These are phyloP conservation scores for Hemicentrotus pulcherrimus DNA, from an alignment of 35 echinoderm and acorn worm genomes.

Conservation along the genomic window DNA sequence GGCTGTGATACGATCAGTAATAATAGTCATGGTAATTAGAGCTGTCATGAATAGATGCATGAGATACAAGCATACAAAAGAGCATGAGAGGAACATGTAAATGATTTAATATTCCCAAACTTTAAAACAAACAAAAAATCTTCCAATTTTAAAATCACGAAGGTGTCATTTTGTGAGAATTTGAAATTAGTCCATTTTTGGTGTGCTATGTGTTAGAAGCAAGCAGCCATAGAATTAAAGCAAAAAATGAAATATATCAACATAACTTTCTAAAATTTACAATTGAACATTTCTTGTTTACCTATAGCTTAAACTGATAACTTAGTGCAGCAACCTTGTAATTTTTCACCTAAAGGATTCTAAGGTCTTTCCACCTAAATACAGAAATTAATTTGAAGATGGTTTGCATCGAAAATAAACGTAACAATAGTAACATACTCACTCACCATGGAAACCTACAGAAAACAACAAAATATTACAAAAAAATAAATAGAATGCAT, in stretches of 20 bases:
- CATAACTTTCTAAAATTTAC: background rate
- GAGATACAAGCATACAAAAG: background rate
- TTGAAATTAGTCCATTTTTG: background rate
- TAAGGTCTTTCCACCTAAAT: background rate
- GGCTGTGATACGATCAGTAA: background rate
- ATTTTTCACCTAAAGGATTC: background rate
- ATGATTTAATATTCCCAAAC: background rate
- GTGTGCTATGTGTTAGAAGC: background rate
- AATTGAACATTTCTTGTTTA: background rate
- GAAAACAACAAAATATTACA: background rate
- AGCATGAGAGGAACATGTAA: background rate
- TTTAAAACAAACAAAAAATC: background rate
- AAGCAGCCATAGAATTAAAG: background rate
- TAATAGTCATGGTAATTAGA: background rate
- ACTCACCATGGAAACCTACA: conserved; percentile 21
- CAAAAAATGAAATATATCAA: background rate
- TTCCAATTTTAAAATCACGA: background rate
- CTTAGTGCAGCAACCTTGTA: background rate
- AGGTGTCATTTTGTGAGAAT: background rate
- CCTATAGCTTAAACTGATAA: background rate
- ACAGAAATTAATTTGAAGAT: background rate
- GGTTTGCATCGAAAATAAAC: background rate
- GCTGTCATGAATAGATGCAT: background rate
- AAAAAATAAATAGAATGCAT: background rate
- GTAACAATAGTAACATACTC: background rate